Percentiles rank a stretch among this genome's conserved stretches.
phyloP scores from a whole-genome alignment of 2,113 vertebrate species.

The Sander vitreus region DNA sequence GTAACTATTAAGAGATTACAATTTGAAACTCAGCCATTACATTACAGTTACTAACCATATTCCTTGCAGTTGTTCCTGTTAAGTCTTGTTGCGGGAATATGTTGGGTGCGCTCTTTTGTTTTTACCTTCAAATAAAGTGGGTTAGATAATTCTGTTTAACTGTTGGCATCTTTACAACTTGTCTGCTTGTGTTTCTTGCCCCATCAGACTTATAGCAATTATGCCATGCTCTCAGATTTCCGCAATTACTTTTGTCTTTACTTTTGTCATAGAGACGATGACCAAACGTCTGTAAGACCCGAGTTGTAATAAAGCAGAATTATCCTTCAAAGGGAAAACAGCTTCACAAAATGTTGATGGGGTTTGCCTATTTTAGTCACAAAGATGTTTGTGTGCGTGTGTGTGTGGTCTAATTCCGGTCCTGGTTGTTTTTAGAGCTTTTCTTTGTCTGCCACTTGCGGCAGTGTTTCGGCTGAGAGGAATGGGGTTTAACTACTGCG shows the following conservation, averaged over 20 bases:
- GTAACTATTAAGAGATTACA: not conserved
- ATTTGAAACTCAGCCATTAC: not conserved
- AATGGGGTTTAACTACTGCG: constrained; percentile 62
- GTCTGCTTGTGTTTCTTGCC: constrained; percentile 1
- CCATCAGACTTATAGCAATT: not conserved
- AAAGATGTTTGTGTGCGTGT: constrained; percentile 13
- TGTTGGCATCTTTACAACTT: not conserved
- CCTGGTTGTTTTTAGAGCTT: constrained; percentile 49
- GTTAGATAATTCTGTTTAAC: not conserved
- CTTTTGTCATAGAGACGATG: not conserved
- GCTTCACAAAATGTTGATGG: constrained; percentile 1
- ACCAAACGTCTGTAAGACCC: not conserved
- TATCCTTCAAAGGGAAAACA: constrained; percentile 27
- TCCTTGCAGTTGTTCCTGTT: too few species aligned
- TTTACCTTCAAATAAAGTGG: not conserved
- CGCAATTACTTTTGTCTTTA: not conserved
- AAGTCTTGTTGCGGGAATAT: not conserved
- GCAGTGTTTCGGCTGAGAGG: constrained; percentile 33
- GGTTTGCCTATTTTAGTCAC: constrained; percentile 28
- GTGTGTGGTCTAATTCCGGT: constrained; percentile 39
- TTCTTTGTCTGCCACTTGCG: constrained; percentile 61
- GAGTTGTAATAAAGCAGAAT: not conserved
- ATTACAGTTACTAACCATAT: not conserved
- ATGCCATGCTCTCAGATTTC: not conserved
- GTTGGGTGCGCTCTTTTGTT: not conserved